phyloP scores from a whole-genome alignment of 2,888 invertebrate genomes.

The Himalopsyche japonica region DNA sequence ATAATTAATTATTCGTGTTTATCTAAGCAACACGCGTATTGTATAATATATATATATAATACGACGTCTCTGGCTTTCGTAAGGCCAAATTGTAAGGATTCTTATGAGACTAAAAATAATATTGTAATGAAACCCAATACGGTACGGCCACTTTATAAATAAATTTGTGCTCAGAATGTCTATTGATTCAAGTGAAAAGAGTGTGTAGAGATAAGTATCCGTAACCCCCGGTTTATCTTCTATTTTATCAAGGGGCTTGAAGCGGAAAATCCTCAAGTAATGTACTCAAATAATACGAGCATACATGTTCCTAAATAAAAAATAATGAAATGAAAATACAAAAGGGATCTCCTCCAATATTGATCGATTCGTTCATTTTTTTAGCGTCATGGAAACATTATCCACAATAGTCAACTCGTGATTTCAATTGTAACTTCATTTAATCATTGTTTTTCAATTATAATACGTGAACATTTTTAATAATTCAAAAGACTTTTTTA shows the following conservation, averaged over 20 bases:
- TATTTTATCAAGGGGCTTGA: neutral
- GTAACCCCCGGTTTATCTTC: neutral
- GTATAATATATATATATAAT: no score
- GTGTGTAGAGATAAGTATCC: neutral
- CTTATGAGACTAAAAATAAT: neutral
- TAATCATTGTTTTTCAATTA: no score
- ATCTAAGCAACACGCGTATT: no score
- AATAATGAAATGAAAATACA: neutral
- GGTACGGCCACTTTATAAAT: neutral
- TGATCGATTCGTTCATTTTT: neutral
- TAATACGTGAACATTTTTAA: no score
- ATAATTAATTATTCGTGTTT: no score
- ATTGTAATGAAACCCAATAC: neutral
- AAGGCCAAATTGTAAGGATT: neutral
- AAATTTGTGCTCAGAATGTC: neutral
- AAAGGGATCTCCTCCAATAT: neutral
- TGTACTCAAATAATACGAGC: neutral
- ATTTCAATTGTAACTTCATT: no score
- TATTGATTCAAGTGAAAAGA: neutral
- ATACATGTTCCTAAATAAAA: neutral
- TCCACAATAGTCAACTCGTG: no score
- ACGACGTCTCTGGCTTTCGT: no score
- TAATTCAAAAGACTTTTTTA: no score
- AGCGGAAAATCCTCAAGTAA: neutral
- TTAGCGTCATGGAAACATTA: neutral